These are phyloP conservation scores for Danio albolineatus DNA, from an alignment of 2,797 vertebrate genomes.

Conservation along the genomic window DNA sequence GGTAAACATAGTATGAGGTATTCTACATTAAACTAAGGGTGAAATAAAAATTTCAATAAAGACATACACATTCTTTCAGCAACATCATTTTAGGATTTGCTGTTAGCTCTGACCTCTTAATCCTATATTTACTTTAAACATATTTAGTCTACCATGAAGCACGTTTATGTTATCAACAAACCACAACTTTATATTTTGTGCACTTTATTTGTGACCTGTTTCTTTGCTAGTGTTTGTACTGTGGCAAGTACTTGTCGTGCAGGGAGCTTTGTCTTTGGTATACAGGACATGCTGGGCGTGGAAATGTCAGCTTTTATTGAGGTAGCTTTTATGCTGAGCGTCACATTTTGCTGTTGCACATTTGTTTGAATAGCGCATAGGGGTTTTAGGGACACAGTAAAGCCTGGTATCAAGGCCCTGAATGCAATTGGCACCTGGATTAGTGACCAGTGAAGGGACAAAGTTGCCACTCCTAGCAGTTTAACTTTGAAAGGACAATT, in stretches of 20 bases:
- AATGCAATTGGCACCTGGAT: slow-evolving; percentile 75
- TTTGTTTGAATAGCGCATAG: slow-evolving; percentile 68
- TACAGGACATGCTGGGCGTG: not conserved
- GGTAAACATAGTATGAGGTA: not conserved
- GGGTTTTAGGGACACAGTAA: slow-evolving; percentile 65
- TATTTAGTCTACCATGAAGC: not conserved
- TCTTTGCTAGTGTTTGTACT: slow-evolving; percentile 6
- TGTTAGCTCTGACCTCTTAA: not conserved
- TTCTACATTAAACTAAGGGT: not conserved
- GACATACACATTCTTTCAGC: not conserved
- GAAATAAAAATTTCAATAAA: slow-evolving; percentile 34
- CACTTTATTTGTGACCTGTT: not conserved
- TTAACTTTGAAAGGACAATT: slow-evolving; percentile 13
- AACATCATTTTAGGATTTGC: slow-evolving; percentile 25
- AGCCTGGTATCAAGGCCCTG: slow-evolving; percentile 71
- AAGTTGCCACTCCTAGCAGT: slow-evolving; percentile 73
- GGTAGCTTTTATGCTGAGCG: slow-evolving; percentile 39
- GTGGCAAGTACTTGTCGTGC: not conserved
- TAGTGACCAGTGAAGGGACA: slow-evolving; percentile 72
- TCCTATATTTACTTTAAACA: not conserved
- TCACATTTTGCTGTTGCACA: slow-evolving; percentile 60
- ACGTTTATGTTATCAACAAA: slow-evolving; percentile 28
- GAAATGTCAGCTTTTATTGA: not conserved
- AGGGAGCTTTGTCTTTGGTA: slow-evolving; percentile 1
- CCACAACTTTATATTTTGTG: not conserved